These are phyloP conservation scores for Augiades crinisus DNA, from an alignment of 2,888 invertebrate genomes.

Conservation along the genomic window DNA sequence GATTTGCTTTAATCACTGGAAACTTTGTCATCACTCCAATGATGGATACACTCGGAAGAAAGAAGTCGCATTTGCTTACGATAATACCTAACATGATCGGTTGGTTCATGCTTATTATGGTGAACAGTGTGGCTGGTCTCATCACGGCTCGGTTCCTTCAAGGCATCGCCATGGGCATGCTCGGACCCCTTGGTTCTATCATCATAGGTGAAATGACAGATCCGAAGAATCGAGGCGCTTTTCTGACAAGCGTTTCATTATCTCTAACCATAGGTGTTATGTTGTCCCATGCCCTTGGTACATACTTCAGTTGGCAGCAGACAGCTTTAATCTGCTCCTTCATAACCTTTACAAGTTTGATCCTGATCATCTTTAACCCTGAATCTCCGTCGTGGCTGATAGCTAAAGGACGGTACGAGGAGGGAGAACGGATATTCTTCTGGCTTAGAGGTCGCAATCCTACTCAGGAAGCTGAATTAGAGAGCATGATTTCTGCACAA, in stretches of 20 bases:
- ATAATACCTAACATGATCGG: slow-evolving; percentile 77
- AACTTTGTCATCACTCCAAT: slow-evolving; percentile 80
- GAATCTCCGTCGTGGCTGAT: slow-evolving; percentile 87
- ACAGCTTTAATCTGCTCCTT: slow-evolving; percentile 77
- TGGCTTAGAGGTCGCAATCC: slow-evolving; percentile 71
- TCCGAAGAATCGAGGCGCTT: slow-evolving; percentile 82
- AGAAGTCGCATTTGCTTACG: slow-evolving; percentile 75
- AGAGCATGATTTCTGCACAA: slow-evolving; percentile 68
- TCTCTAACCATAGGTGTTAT: slow-evolving; percentile 83
- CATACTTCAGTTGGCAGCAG: slow-evolving; percentile 80
- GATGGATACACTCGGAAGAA: slow-evolving; percentile 81
- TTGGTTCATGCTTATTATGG: slow-evolving; percentile 80
- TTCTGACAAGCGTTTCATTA: slow-evolving; percentile 82
- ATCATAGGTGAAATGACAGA: slow-evolving; percentile 82
- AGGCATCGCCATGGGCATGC: slow-evolving; percentile 79
- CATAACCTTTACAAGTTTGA: slow-evolving; percentile 71
- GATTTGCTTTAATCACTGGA: slow-evolving; percentile 81
- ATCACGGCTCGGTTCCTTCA: slow-evolving; percentile 77
- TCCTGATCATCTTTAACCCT: slow-evolving; percentile 79
- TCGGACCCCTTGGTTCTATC: slow-evolving; percentile 77
- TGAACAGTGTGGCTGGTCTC: slow-evolving; percentile 64
- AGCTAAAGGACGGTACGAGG: slow-evolving; percentile 75
- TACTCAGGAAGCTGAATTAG: slow-evolving; percentile 65
- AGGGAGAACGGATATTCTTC: slow-evolving; percentile 80
- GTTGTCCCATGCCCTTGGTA: slow-evolving; percentile 82